Base-by-base conservation (phyloP, 2,797 vertebrate genomes). In the Acanthurus lineatus region DNA sequence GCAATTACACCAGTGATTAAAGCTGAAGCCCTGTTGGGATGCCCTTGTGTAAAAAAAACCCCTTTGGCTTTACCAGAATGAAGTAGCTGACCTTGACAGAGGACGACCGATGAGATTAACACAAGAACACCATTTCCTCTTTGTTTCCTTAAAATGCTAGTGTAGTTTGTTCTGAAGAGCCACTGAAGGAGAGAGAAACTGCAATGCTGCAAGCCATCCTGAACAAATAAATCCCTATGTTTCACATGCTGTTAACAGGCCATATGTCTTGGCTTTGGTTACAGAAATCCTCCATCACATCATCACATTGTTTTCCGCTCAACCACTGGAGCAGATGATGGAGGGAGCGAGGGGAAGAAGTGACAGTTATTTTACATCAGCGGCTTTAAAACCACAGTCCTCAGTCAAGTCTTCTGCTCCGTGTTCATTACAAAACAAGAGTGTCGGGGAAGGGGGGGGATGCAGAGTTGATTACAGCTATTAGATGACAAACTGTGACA, bases 381-480 rank as follows among this genome's bases (percentile, higher is more conserved):
- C 69, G 11, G 74, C 63, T 79, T 84, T 83, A 74, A 76, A 85
- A 79, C 77, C 8, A 14, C 65, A 44, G 61, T 85, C 79, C 67
- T 64, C 63, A 56, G 63, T 83, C 57, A 28, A 84, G 76, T 71
- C 76, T 45, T 69, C 60, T 61, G 58, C 47, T 66, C 57, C 42
- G 68, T 58, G 74, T 84, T 88, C 70, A 83, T 89, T 71, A 86
- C 64, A 73, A 68, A 85, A 88, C 69, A 75, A 66, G 53, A 65
- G 52, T 78, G 79, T 87, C 81, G 53, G 66, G 40, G 48, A 59
- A 6, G 11, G 53, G 47, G 52, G 64, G 56, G 65, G 19, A 45
- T 62, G 79, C 69, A 45, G 73, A 62, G 56, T 79, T 88, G 82
- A 88, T 87, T 83, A 86, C 74, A 86, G 84, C 80, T 88, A 80